Evolutionary conservation across 1,140 invertebrate genomes (phyloP), one percentile per base, ranked within the genome.

Genomic region (Stenopsyche tienmushanensis): DNA sequence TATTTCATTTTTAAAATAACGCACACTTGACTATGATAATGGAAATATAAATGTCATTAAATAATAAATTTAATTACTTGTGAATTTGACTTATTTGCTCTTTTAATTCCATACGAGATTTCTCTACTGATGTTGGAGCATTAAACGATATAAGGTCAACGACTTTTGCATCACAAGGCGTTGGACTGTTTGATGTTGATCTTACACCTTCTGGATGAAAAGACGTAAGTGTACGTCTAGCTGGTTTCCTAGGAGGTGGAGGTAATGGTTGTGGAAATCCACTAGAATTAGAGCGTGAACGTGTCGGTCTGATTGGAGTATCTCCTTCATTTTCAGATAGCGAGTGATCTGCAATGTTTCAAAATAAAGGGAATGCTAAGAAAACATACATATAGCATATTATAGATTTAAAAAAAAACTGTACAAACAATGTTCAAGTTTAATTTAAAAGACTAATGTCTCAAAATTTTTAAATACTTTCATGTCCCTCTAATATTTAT

Each of bases 71-170:
- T 3, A 24, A 13, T 65, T 75, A 77, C 73, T 79, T 83, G 69
- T 80, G 80, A 42, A 84, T 78, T 69, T 83, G 82, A 29, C 83
- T 81, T 20, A 84, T 83, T 42, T 83, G 78, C 59, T 83, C 78
- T 57, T 82, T 83, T 62, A 84, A 78, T 8, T 79, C 78, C 29
- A 71, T 74, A 75, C 76, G 77, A 26, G 80, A 73, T 66, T 80
- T 78, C 60, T 81, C 80, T 15, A 75, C 71, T 57, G 78, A 78
- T 0, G 84, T 82, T 5, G 85, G 88, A 76, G 86, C 90, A 23
- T 85, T 83, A 72, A 90, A 90, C 53, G 86, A 90, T 66, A 91
- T 91, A 17, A 91, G 75, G 76, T 91, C 89, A 55, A 80, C 82
- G 45, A 90, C 88, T 50, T 80, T 82, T 63, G 79, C 82, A 29